Evolutionary conservation across 37 sponge, comb jelly and placozoan species (phyloP).

Genomic region (Halisarca cf. caerulea): DNA sequence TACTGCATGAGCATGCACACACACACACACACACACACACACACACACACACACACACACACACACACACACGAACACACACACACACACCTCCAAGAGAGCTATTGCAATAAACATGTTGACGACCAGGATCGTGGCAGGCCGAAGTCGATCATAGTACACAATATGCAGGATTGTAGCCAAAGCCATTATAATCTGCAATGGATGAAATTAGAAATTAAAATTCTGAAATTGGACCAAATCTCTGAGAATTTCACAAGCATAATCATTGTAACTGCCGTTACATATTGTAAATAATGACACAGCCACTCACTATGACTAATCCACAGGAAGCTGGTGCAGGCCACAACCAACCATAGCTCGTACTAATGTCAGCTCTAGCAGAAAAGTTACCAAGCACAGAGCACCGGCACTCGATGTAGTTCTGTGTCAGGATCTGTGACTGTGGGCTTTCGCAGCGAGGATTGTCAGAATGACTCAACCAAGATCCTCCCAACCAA

Average conservation of each 20-base stretch:
- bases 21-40: too few relatives aligned
- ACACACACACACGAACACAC: neutral
- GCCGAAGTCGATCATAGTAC: conserved; percentile 47
- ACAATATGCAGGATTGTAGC: conserved; percentile 49
- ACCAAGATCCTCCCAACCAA: conserved; percentile 12
- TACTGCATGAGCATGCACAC: neutral
- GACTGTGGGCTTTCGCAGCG: neutral
- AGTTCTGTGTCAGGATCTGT: conserved; percentile 40
- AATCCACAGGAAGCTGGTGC: conserved; percentile 52
- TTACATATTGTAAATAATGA: too few relatives aligned
- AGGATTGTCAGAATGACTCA: neutral
- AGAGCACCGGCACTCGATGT: conserved; percentile 59
- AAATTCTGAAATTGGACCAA: neutral
- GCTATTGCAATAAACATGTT: conserved; percentile 47
- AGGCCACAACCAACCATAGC: conserved; percentile 66
- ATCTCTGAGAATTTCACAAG: too few relatives aligned
- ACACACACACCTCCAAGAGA: conserved; percentile 49
- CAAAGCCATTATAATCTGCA: conserved; percentile 42
- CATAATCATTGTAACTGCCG: too few relatives aligned
- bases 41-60: too few relatives aligned
- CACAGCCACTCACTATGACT: conserved; percentile 40
- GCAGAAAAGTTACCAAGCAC: conserved; percentile 65
- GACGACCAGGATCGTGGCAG: conserved; percentile 52
- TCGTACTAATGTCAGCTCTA: conserved; percentile 9
- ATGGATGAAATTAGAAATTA: neutral